Evolutionary conservation across 2,113 vertebrate genomes (phyloP).

Genomic region (Gymnorhina tibicen): DNA sequence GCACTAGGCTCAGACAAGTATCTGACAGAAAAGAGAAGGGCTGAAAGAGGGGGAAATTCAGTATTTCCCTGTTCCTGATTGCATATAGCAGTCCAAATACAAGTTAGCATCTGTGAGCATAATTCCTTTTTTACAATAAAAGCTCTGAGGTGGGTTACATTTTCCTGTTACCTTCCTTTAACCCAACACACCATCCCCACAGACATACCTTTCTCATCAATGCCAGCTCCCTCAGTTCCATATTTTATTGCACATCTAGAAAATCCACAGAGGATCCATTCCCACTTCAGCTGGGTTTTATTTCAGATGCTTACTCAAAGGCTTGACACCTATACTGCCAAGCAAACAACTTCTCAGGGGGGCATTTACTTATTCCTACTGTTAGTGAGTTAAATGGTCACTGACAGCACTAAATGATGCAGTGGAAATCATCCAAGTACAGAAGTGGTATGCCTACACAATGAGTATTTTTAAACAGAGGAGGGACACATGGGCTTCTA

Average conservation of each 20-base stretch:
- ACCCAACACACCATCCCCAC: neutral
- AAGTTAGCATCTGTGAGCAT: neutral
- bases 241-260: neutral
- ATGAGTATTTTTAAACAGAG: conserved; percentile 3
- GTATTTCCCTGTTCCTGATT: neutral
- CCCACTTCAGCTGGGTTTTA: neutral
- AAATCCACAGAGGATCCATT: neutral
- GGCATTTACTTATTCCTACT: conserved; percentile 20
- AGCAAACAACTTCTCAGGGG: conserved; percentile 18
- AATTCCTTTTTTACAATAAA: neutral
- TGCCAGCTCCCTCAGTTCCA: neutral
- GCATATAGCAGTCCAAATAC: neutral
- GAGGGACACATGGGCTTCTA: neutral
- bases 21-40: neutral
- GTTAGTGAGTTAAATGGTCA: conserved; percentile 32
- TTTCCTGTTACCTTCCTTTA: neutral
- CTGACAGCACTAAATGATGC: conserved; percentile 49
- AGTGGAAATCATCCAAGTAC: neutral
- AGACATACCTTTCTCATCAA: neutral
- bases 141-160: neutral
- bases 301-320: conserved; percentile 35
- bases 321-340: conserved; percentile 22
- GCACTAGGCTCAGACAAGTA: neutral
- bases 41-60: neutral
- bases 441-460: neutral